Conservation (phyloP, 2,797 vertebrate genomes). For the Vipera ursinii region DNA sequence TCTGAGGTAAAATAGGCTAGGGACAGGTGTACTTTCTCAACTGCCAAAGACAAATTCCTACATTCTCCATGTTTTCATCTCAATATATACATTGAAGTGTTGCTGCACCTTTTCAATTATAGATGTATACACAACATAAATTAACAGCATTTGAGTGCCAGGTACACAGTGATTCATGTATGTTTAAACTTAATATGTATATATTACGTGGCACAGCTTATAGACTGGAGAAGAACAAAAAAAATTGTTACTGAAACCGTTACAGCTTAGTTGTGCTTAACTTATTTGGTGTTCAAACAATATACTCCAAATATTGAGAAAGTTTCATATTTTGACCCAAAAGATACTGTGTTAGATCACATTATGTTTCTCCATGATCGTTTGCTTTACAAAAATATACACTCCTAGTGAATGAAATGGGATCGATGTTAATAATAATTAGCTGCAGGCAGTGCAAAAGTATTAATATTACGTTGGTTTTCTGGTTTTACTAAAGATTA, state of each 20-base stretch:
- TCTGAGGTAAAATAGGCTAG: background rate
- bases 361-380: background rate
- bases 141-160: background rate
- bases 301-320: constrained; percentile 10
- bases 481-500: constrained; percentile 39
- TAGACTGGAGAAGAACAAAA: background rate
- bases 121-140: background rate
- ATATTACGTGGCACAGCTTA: background rate
- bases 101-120: background rate
- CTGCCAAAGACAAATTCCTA: background rate
- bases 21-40: background rate
- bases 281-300: background rate
- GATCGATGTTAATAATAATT: constrained; percentile 3
- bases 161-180: background rate
- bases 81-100: background rate
- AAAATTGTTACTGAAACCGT: background rate
- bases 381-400: constrained; percentile 11
- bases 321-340: background rate
- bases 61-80: background rate
- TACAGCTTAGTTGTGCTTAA: background rate
- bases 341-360: background rate
- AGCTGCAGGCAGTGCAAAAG: constrained; percentile 18
- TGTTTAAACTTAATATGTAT: background rate
- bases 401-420: constrained; percentile 1
- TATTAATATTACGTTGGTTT: constrained; percentile 35